A percentile compares a stretch with the other conserved stretches of the same genome.
These are phyloP conservation scores for Chelonus insularis DNA, from an alignment of 1,140 invertebrate genomes.

Conservation along the genomic window DNA sequence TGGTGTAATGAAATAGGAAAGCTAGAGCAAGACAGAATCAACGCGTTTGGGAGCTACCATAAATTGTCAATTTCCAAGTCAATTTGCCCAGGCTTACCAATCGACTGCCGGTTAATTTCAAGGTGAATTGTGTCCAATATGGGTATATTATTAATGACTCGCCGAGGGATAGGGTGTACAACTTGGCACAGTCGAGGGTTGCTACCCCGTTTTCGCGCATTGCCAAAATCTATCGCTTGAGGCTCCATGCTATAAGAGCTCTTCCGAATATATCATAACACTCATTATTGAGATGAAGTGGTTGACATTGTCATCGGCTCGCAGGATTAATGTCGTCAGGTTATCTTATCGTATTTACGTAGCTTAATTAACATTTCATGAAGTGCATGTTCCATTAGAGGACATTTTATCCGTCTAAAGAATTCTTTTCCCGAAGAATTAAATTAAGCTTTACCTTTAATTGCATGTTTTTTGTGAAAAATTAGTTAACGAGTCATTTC, in stretches of 20 bases:
- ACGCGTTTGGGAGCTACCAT: conserved; percentile 39
- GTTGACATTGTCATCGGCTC: conserved; percentile 22
- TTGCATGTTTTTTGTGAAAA: no score
- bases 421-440: no score
- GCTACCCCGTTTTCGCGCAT: conserved; percentile 56
- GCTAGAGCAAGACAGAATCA: conserved; percentile 33
- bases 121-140: conserved; percentile 64
- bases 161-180: conserved; percentile 50
- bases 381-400: no score
- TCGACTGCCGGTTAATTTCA: conserved; percentile 62
- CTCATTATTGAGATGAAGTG: conserved; percentile 50
- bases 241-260: conserved; percentile 25
- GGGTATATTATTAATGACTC: conserved; percentile 62
- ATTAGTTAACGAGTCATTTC: no score
- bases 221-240: conserved; percentile 56
- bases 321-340: no score
- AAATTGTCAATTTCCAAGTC: conserved; percentile 63
- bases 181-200: conserved; percentile 43
- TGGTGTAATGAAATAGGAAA: conserved; percentile 16
- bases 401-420: no score
- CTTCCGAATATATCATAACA: conserved; percentile 5
- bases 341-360: no score
- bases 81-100: conserved; percentile 61
- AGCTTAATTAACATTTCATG: no score
- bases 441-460: no score